Evolutionary conservation across 2,888 invertebrate species (phyloP).

Genomic region (Lamproptera curius): DNA sequence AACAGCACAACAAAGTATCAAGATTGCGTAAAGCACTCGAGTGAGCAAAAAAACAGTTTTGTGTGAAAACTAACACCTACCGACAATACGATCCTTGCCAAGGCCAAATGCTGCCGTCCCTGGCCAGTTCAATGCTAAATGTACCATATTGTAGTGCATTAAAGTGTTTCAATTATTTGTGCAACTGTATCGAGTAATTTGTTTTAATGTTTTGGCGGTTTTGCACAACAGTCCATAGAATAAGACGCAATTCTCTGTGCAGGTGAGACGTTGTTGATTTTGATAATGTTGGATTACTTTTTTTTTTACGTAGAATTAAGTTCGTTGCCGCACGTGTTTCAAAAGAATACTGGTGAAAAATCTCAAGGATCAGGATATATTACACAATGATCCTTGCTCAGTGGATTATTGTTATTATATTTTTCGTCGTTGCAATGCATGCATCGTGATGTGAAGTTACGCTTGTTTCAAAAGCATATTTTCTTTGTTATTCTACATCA

Average conservation of each 20-base stretch:
- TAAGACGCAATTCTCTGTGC: neutral
- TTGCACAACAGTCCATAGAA: slow-evolving; percentile 11
- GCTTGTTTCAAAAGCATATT: too few relatives aligned
- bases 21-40: slow-evolving; percentile 19
- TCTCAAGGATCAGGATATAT: too few relatives aligned
- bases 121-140: neutral
- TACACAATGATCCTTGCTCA: too few relatives aligned
- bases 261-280: neutral
- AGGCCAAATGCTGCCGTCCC: neutral
- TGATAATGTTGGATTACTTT: slow-evolving; percentile 20
- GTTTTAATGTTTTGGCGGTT: slow-evolving; percentile 20
- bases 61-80: slow-evolving; percentile 22
- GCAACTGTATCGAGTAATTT: slow-evolving; percentile 5
- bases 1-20: slow-evolving; percentile 10
- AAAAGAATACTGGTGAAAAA: too few relatives aligned
- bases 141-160: neutral
- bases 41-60: slow-evolving; percentile 12
- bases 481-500: too few relatives aligned
- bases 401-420: too few relatives aligned
- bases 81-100: slow-evolving; percentile 1
- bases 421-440: too few relatives aligned
- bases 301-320: neutral
- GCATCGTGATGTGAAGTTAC: too few relatives aligned
- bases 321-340: slow-evolving; percentile 7
- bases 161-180: slow-evolving; percentile 6